Percentiles rank a stretch among this genome's conserved stretches.
Evolutionary conservation across 2,888 invertebrate genomes (phyloP).

Genomic region (Nipponacmea schrenckii): DNA sequence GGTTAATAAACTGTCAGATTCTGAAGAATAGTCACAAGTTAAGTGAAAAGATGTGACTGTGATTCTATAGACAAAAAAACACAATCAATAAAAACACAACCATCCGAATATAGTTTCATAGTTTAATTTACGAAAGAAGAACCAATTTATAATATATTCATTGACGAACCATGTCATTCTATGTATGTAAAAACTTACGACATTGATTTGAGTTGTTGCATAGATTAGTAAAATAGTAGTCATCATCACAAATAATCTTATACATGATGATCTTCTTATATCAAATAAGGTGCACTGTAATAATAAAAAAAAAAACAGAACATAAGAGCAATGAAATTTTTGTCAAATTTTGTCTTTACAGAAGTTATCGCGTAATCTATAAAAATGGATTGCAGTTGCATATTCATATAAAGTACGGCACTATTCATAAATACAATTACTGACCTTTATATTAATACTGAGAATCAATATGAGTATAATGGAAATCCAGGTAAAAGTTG

Average conservation of each 20-base stretch:
- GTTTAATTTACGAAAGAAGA: no score
- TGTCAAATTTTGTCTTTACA: no score
- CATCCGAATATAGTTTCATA: neutral
- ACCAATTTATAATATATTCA: no score
- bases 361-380: no score
- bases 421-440: neutral
- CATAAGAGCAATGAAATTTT: neutral
- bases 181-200: slow-evolving; percentile 75
- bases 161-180: no score
- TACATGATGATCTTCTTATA: slow-evolving; percentile 83
- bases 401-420: neutral
- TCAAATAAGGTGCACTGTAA: slow-evolving; percentile 85
- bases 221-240: slow-evolving; percentile 88
- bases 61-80: neutral
- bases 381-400: no score
- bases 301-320: slow-evolving; percentile 14
- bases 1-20: neutral
- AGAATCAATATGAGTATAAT: slow-evolving; percentile 85
- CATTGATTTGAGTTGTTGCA: slow-evolving; percentile 91
- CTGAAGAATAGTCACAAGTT: neutral
- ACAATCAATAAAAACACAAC: neutral
- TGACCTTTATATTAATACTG: slow-evolving; percentile 78
- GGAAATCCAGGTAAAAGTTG: slow-evolving; percentile 90
- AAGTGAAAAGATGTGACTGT: no score
- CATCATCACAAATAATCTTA: slow-evolving; percentile 86